Evolutionary conservation across 2,113 vertebrate genomes (phyloP), one percentile per base, ranked within the genome.

Genomic region (Alectura lathami): DNA sequence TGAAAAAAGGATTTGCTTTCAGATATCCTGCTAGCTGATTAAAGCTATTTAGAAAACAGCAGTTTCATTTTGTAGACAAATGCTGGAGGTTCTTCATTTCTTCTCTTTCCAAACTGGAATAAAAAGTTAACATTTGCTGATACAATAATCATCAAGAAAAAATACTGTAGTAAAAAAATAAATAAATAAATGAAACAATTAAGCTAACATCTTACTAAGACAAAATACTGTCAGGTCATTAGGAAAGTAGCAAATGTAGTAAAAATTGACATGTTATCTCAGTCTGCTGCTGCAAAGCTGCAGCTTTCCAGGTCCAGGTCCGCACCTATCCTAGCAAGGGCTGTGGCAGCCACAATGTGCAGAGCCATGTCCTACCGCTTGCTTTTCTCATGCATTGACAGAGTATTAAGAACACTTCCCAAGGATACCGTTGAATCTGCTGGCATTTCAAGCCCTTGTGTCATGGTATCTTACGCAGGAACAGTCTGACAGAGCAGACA

Each of bases 301-400:
- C 15, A 3, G 14, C n/a, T 54, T 12, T 56, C 23, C 10, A 1
- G 12, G 21, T 34, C 32, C 45, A 40, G 21, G 38, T 82, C 30
- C 24, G 0, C 3, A 9, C 42, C 47, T 78, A 9, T 5, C 53
- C 13, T 7, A 69, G 62, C 53, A 87, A 42, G 53, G 53, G 17
- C n/a, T 27, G 23, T 13, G 18, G 10, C 3, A 14, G 18, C 30
- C n/a, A 32, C 22, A 4, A 10, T 2, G 6, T 0, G 1, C 6
- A 4, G 2, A 3, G 63, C 40, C 0, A 26, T 1, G 2, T 47
- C 56, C 50, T 75, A 50, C 17, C 42, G 42, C 32, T 64, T 26
- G 17, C 21, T 54, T 48, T 66, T 38, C 75, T 85, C 5, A 4
- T 11, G 23, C 7, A 13, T 16, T 43, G 32, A 43, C 38, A 36